Evolutionary conservation across 2,888 invertebrate genomes (phyloP).

Genomic region (Automeris io): DNA sequence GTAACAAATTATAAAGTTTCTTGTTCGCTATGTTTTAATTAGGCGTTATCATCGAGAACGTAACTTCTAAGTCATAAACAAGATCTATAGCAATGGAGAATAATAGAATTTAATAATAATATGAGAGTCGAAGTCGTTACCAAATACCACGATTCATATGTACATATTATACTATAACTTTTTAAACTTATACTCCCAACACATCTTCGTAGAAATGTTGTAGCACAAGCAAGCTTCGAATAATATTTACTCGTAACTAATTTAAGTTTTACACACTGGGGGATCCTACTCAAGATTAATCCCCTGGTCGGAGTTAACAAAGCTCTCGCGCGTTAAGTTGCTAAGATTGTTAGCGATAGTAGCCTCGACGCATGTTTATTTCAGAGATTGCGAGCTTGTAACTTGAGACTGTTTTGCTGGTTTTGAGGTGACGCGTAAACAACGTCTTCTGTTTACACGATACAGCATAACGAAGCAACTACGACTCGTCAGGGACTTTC

Average conservation of each 20-base stretch:
- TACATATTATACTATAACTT: no score
- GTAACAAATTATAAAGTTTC: no score
- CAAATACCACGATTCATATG: no score
- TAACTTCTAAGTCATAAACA: no score
- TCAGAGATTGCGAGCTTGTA: slow-evolving; percentile 64
- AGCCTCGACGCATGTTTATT: slow-evolving; percentile 62
- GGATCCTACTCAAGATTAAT: slow-evolving; percentile 50
- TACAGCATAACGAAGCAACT: slow-evolving; percentile 41
- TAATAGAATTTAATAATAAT: no score
- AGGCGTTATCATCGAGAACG: no score
- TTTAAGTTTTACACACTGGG: slow-evolving; percentile 44
- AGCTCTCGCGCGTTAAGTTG: slow-evolving; percentile 48
- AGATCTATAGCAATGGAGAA: no score
- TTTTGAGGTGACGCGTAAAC: slow-evolving; percentile 57
- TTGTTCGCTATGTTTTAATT: no score
- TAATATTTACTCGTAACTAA: slow-evolving; percentile 52
- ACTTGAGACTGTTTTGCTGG: slow-evolving; percentile 59
- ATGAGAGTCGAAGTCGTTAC: no score
- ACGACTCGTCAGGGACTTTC: slow-evolving; percentile 47
- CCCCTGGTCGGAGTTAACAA: slow-evolving; percentile 44
- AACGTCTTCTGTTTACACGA: slow-evolving; percentile 39
- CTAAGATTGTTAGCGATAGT: slow-evolving; percentile 55
- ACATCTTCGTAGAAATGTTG: no score
- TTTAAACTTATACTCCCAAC: no score
- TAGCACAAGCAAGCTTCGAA: slow-evolving; percentile 21